Conservation (phyloP, 2,888 invertebrate species). For the Chalcosyrphus nemorum region DNA sequence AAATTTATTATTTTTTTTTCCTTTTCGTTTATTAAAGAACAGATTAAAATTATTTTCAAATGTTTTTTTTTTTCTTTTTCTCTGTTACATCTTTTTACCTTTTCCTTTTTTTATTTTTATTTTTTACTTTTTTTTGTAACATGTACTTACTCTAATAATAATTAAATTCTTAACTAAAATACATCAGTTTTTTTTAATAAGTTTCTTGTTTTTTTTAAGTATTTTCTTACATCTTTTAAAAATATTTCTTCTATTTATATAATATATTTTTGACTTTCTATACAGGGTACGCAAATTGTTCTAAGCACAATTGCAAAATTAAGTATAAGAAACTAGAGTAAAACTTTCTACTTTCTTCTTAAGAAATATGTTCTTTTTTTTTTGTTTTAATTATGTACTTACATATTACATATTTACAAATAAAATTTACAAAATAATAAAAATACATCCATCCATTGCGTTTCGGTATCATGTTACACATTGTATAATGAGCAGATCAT, state of each 20-base stretch:
- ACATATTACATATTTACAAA: conserved; percentile 34
- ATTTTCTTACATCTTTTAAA: conserved; percentile 39
- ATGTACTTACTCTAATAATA: conserved; percentile 47
- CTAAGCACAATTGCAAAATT: conserved; percentile 41
- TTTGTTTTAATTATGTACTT: not conserved
- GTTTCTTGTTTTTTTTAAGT: not conserved
- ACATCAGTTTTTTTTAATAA: conserved; percentile 36
- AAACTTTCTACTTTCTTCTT: conserved; percentile 33
- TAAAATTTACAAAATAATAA: conserved; percentile 33
- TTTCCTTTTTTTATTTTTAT: conserved; percentile 15
- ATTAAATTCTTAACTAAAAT: conserved; percentile 58
- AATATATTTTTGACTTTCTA: conserved; percentile 41
- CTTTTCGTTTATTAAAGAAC: conserved; percentile 65
- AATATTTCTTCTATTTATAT: conserved; percentile 45
- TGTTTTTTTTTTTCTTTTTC: no score
- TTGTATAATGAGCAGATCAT: conserved; percentile 1
- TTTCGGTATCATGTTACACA: not conserved
- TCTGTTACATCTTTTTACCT: conserved; percentile 33
- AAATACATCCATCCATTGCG: conserved; percentile 13
- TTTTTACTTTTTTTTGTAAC: conserved; percentile 45
- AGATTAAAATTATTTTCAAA: conserved; percentile 60
- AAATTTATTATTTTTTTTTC: conserved; percentile 25
- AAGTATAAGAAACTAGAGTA: conserved; percentile 67
- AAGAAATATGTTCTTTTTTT: conserved; percentile 4
- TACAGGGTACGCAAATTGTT: conserved; percentile 57